Evolutionary conservation across 2,888 invertebrate species (phyloP), one percentile per base, ranked within the genome.

Genomic region (Drosophila fungiperda): DNA sequence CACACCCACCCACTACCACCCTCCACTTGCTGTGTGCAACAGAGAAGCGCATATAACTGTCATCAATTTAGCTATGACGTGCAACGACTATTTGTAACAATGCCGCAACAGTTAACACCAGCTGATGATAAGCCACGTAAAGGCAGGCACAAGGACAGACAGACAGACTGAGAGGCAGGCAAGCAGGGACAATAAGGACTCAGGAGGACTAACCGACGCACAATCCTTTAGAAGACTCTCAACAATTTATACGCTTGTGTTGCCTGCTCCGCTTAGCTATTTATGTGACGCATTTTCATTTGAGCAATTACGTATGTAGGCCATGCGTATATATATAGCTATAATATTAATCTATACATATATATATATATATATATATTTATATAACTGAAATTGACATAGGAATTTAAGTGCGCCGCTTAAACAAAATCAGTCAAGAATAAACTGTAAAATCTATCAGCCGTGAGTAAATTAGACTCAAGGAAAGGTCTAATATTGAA

Each of bases 91-190:
- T 45, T 61, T 65, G 57, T 64, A 55, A 76, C 67, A 76, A 76
- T 65, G 59, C 45, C 54, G 35, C 50, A 63, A 63, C 23, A 23
- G 42, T 17, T 58, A 35, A 57, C 64, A 58, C 36, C 80, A 64
- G 58, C 50, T 53, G 74, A 54, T 73, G 87, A 84, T 84, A 89
- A 89, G 89, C 84, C 87, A 86, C 83, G 84, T 76, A 73, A 69
- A 67, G 60, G n/a, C 62, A 52, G 32, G 29, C 60, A 35, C 7
- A 1, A 12, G 1, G 40, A 8, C 48, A 33, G 23, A 3, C 53
- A 23, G 38, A 52, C 32, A 52, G 50, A 38, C 49, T 0, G 15
- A 11, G 23, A n/a, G 32, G 33, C 33, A 58, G 26, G 52, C 29
- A 23, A 26, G 33, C 33, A 58, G 26, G 52, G 33, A 20, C 45